Evolutionary conservation across 2,113 vertebrate species (phyloP).

Genomic region (Indri indri): DNA sequence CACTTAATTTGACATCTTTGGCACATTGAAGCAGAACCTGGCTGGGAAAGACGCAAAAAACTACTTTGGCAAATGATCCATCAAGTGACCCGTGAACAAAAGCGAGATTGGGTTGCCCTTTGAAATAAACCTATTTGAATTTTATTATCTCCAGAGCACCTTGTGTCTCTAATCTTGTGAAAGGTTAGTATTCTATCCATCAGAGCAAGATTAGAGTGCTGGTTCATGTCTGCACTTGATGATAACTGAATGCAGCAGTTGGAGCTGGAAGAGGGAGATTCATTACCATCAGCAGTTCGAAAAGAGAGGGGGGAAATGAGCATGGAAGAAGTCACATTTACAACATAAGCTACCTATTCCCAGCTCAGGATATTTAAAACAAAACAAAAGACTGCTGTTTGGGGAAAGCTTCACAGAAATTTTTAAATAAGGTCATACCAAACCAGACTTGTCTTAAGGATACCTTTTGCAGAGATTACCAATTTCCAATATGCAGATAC

Average conservation of each 20-base stretch:
- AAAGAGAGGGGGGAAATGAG: slow-evolving; percentile 57
- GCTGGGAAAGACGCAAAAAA: slow-evolving; percentile 79
- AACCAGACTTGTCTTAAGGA: slow-evolving; percentile 35
- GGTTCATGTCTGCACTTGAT: slow-evolving; percentile 81
- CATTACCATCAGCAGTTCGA: slow-evolving; percentile 78
- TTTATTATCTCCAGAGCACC: slow-evolving; percentile 88
- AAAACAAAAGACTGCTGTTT: slow-evolving; percentile 17
- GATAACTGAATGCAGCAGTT: slow-evolving; percentile 81
- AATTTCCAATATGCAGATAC: not conserved
- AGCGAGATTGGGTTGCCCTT: slow-evolving; percentile 88
- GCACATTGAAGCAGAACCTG: slow-evolving; percentile 69
- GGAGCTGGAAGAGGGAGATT: slow-evolving; percentile 75
- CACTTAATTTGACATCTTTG: slow-evolving; percentile 79
- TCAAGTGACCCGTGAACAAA: slow-evolving; percentile 87
- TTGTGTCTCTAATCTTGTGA: slow-evolving; percentile 88
- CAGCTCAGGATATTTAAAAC: slow-evolving; percentile 56
- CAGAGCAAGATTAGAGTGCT: slow-evolving; percentile 85
- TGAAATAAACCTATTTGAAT: slow-evolving; percentile 90
- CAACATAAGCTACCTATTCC: not conserved
- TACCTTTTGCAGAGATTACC: not conserved
- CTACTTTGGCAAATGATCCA: slow-evolving; percentile 85
- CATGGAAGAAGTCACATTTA: not conserved
- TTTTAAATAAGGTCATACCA: slow-evolving; percentile 43
- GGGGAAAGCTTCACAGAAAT: not conserved
- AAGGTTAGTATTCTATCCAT: slow-evolving; percentile 87